These are phyloP conservation scores for Dioctria rufipes DNA, from an alignment of 2,888 invertebrate genomes.

Conservation along the genomic window DNA sequence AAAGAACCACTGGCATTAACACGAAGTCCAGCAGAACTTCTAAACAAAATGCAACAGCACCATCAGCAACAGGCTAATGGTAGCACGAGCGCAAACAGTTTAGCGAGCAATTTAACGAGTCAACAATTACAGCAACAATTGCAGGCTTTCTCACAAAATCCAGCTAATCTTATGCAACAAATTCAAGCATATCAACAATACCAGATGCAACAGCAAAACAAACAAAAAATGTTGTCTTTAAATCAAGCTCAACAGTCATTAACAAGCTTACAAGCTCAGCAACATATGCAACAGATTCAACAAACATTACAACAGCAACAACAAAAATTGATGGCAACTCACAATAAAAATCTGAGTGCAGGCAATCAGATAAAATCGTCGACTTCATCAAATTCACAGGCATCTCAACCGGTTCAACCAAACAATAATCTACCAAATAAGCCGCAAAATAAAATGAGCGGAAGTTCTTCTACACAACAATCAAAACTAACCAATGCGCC, in stretches of 20 bases:
- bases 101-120: conserved; percentile 61
- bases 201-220: conserved; percentile 73
- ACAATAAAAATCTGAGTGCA: conserved; percentile 36
- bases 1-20: conserved; percentile 65
- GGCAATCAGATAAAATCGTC: conserved; percentile 45
- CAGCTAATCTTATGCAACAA: conserved; percentile 65
- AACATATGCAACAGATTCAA: conserved; percentile 63
- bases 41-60: conserved; percentile 65
- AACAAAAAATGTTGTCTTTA: conserved; percentile 64
- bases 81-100: conserved; percentile 61
- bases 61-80: conserved; percentile 66
- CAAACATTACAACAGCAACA: conserved; percentile 65
- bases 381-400: conserved; percentile 24
- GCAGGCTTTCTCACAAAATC: conserved; percentile 62
- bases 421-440: conserved; percentile 57
- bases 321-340: conserved; percentile 49
- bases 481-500: conserved; percentile 3
- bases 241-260: conserved; percentile 49
- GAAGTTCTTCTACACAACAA: not conserved
- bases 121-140: conserved; percentile 65
- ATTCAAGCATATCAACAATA: conserved; percentile 65
- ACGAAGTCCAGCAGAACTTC: conserved; percentile 65
- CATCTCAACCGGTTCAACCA: conserved; percentile 25
- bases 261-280: conserved; percentile 67
- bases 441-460: conserved; percentile 39